These are phyloP conservation scores for Sisyra terminalis DNA, from an alignment of 2,888 invertebrate species.

Conservation along the genomic window DNA sequence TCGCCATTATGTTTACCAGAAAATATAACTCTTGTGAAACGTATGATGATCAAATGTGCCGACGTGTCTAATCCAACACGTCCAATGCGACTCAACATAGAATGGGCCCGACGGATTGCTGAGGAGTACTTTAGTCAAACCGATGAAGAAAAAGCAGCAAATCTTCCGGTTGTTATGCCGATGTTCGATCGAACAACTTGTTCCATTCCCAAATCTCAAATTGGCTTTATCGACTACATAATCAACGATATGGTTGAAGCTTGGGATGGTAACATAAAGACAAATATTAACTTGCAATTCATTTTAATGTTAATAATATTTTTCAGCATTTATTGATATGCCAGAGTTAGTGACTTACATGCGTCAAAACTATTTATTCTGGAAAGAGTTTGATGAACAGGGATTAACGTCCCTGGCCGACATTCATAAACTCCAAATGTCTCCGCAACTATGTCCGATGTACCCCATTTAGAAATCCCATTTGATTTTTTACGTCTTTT, in stretches of 20 bases:
- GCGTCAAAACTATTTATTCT: conserved; percentile 73
- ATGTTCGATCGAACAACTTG: conserved; percentile 91
- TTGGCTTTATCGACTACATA: conserved; percentile 94
- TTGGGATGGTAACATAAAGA: conserved; percentile 63
- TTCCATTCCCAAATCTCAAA: conserved; percentile 94
- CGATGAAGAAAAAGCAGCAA: conserved; percentile 81
- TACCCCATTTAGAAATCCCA: conserved; percentile 1
- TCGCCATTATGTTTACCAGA: conserved; percentile 45
- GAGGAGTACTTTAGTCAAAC: conserved; percentile 98
- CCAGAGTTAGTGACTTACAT: conserved; percentile 77
- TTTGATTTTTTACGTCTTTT: not conserved
- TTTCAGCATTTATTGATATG: conserved; percentile 78
- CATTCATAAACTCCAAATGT: conserved; percentile 33
- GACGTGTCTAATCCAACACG: conserved; percentile 95
- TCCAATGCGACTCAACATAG: conserved; percentile 65
- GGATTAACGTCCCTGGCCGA: conserved; percentile 57
- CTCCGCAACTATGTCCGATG: conserved; percentile 12
- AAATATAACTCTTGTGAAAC: conserved; percentile 70
- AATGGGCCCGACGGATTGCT: conserved; percentile 92
- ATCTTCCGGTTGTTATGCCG: conserved; percentile 93
- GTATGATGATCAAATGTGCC: conserved; percentile 97
- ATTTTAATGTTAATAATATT: conserved; percentile 7
- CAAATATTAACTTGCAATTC: not conserved
- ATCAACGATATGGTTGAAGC: conserved; percentile 96
- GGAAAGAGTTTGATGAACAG: conserved; percentile 73